Evolutionary conservation across 2,888 invertebrate genomes (phyloP).

Genomic region (Stenoptilia bipunctidactyla): DNA sequence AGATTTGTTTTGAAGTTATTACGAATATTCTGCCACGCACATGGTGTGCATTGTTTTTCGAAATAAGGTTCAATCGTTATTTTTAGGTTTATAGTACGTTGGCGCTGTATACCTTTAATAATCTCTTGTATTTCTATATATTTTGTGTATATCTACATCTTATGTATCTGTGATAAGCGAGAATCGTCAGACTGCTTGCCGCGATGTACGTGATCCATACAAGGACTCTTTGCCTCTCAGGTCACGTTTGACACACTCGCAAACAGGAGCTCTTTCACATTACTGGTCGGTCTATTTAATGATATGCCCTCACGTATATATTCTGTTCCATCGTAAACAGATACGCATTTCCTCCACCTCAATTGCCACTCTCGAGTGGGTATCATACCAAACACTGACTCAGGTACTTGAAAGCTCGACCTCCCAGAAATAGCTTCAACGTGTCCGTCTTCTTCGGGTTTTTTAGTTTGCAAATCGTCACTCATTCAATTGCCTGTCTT

Average conservation of each 20-base stretch:
- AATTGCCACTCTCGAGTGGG: slow-evolving; percentile 25
- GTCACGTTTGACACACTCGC: slow-evolving; percentile 55
- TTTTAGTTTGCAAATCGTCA: slow-evolving; percentile 55
- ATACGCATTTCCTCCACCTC: slow-evolving; percentile 49
- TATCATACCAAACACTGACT: slow-evolving; percentile 36
- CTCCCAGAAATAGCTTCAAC: slow-evolving; percentile 57
- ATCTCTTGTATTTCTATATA: no score
- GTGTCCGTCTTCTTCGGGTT: slow-evolving; percentile 51
- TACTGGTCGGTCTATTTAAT: slow-evolving; percentile 23
- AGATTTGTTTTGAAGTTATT: no score
- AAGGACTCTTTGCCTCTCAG: slow-evolving; percentile 31
- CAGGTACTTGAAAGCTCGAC: slow-evolving; percentile 55
- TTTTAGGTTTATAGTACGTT: slow-evolving; percentile 1
- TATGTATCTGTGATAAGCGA: slow-evolving; percentile 19
- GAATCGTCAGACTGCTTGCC: slow-evolving; percentile 28
- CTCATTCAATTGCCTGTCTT: slow-evolving; percentile 57
- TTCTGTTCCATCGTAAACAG: slow-evolving; percentile 27
- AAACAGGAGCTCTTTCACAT: slow-evolving; percentile 32
- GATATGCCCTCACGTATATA: slow-evolving; percentile 26
- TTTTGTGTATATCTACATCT: no score
- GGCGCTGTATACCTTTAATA: slow-evolving; percentile 35
- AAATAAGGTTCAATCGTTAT: slow-evolving; percentile 3
- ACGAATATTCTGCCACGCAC: no score
- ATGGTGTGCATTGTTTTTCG: no score
- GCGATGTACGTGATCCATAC: slow-evolving; percentile 31